Conservation (phyloP, 2,888 invertebrate species). For the Drosophila neonasuta region DNA sequence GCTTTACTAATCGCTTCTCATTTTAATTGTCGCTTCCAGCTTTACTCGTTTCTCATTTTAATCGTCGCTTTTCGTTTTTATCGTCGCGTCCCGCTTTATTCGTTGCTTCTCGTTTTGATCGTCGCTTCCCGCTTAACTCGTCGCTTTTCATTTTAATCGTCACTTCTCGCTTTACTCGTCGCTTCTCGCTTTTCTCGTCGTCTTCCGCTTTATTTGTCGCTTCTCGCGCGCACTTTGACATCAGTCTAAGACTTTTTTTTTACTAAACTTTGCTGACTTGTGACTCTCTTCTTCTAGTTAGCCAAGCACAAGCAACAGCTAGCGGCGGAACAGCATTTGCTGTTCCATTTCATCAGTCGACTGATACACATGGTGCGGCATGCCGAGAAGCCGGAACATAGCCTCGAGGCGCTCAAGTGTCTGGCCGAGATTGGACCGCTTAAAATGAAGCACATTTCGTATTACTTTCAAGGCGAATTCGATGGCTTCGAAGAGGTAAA, state of each 20-base stretch:
- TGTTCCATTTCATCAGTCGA: constrained; percentile 69
- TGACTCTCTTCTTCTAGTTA: constrained; percentile 54
- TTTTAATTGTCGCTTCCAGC: no score
- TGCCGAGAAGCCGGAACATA: constrained; percentile 61
- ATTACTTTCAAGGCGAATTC: constrained; percentile 76
- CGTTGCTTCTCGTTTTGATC: no score
- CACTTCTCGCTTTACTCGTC: no score
- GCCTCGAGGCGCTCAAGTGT: constrained; percentile 89
- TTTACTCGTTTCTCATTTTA: no score
- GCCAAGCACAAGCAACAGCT: constrained; percentile 65
- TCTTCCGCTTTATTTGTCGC: no score
- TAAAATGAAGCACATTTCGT: constrained; percentile 67
- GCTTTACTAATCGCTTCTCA: no score
- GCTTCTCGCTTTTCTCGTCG: no score
- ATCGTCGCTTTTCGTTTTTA: no score
- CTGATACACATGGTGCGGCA: constrained; percentile 72
- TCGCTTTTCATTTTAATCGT: no score
- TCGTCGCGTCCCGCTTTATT: no score
- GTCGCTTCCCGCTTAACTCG: no score
- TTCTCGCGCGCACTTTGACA: no score
- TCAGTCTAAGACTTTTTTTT: neutral
- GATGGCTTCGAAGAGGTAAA: constrained; percentile 60
- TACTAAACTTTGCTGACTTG: neutral
- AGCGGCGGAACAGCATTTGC: constrained; percentile 49
- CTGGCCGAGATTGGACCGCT: constrained; percentile 80